These are phyloP conservation scores for Metellina segmentata DNA, from an alignment of 2,888 invertebrate species.

Conservation along the genomic window DNA sequence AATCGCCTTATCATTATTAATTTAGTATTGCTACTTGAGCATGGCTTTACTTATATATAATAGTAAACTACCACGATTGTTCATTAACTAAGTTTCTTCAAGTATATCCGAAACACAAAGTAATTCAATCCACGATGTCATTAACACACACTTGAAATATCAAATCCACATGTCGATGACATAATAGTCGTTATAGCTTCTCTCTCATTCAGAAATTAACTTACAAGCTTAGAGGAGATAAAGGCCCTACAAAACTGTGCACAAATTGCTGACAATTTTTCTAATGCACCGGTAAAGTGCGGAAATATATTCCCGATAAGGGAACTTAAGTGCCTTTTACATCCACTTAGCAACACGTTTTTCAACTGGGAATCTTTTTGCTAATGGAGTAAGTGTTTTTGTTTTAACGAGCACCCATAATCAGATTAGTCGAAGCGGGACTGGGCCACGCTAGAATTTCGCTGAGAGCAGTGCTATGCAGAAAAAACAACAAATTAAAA, in stretches of 20 bases:
- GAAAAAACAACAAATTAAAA: neutral
- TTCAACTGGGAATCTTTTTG: neutral
- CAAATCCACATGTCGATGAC: neutral
- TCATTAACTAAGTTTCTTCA: neutral
- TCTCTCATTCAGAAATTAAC: neutral
- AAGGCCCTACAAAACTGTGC: neutral
- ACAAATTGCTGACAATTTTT: neutral
- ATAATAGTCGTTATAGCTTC: neutral
- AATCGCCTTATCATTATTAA: no score
- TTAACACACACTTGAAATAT: neutral
- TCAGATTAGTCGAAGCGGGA: neutral
- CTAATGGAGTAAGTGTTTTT: neutral
- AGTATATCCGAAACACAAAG: neutral
- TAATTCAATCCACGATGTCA: neutral
- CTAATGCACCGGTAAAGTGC: neutral
- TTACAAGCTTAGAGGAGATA: neutral
- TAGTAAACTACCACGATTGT: neutral
- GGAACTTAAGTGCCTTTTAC: slow-evolving; percentile 2
- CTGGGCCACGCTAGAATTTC: neutral
- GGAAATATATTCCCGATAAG: neutral
- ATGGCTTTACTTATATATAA: no score
- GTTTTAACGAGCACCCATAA: neutral
- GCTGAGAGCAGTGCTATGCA: neutral
- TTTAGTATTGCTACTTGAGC: no score
- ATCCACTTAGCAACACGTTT: slow-evolving; percentile 2